Percentiles rank a stretch among this genome's conserved stretches.
These are phyloP conservation scores for Caenorhabditis macrosperma DNA, from an alignment of 2,888 invertebrate species.

Conservation along the genomic window DNA sequence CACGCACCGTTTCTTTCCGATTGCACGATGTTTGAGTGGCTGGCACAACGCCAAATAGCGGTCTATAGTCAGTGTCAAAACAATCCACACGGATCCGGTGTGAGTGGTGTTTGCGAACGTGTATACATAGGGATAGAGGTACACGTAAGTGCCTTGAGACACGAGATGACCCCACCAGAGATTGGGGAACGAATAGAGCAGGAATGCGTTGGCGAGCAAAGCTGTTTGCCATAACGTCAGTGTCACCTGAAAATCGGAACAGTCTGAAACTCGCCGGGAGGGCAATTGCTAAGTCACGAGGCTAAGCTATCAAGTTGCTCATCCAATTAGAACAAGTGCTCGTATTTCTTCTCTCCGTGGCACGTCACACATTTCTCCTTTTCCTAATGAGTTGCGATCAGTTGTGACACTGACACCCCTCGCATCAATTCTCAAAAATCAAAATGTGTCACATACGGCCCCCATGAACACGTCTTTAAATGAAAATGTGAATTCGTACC, in stretches of 20 bases:
- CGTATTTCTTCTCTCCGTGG: constrained; percentile 13
- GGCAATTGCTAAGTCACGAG: no score
- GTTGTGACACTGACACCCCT: not conserved
- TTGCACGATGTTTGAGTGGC: constrained; percentile 77
- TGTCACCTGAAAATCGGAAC: constrained; percentile 73
- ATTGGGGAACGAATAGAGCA: constrained; percentile 78
- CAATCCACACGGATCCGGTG: constrained; percentile 79
- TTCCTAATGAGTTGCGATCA: constrained; percentile 26
- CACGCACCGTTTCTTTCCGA: constrained; percentile 77
- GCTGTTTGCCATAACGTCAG: constrained; percentile 79
- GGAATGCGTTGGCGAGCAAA: constrained; percentile 77
- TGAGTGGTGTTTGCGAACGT: constrained; percentile 78
- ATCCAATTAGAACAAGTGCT: constrained; percentile 36
- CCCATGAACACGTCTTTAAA: no score
- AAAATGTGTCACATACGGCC: constrained; percentile 19
- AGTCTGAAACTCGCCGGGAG: no score
- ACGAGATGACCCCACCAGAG: constrained; percentile 70
- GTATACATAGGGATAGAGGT: constrained; percentile 78
- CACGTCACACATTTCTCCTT: constrained; percentile 16
- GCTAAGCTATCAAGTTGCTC: constrained; percentile 1
- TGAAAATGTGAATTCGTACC: constrained; percentile 59
- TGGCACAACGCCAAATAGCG: constrained; percentile 78
- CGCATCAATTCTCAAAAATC: constrained; percentile 1
- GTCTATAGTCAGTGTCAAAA: constrained; percentile 78
- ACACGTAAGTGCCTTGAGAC: constrained; percentile 70